These are phyloP conservation scores for Dicyrtoma fusca DNA, from an alignment of 2,888 invertebrate species.

Conservation along the genomic window DNA sequence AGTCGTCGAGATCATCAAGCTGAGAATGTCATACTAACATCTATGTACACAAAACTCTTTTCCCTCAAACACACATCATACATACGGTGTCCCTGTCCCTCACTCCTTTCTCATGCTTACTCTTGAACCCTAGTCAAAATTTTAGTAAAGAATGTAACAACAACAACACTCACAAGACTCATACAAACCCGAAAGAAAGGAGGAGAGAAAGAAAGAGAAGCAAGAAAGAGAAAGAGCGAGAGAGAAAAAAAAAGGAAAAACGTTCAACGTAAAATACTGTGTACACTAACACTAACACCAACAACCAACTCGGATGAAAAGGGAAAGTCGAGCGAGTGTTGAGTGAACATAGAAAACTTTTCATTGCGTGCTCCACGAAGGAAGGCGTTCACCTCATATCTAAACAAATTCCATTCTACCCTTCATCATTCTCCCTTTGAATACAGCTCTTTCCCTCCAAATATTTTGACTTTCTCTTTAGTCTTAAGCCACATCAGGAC, in stretches of 20 bases:
- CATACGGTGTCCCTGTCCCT: too few relatives aligned
- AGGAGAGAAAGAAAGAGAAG: background rate
- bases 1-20: slow-evolving; percentile 14
- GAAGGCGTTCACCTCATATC: too few relatives aligned
- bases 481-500: background rate
- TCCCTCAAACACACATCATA: too few relatives aligned
- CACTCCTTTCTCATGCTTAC: too few relatives aligned
- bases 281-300: background rate
- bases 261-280: slow-evolving; percentile 1
- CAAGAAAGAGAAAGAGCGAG: background rate
- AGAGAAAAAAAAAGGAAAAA: background rate
- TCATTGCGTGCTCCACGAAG: slow-evolving; percentile 32
- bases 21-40: slow-evolving; percentile 18
- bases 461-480: slow-evolving; percentile 34
- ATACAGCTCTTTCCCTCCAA: slow-evolving; percentile 23
- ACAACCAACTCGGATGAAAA: slow-evolving; percentile 8
- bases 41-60: background rate
- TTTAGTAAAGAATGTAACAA: slow-evolving; percentile 4
- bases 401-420: too few relatives aligned
- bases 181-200: background rate
- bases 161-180: slow-evolving; percentile 7
- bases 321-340: slow-evolving; percentile 2
- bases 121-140: too few relatives aligned
- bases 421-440: background rate
- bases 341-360: slow-evolving; percentile 9